Percentiles rank a stretch among this genome's conserved stretches.
phyloP scores from a whole-genome alignment of 2,797 vertebrate genomes.

The Coendou prehensilis region DNA sequence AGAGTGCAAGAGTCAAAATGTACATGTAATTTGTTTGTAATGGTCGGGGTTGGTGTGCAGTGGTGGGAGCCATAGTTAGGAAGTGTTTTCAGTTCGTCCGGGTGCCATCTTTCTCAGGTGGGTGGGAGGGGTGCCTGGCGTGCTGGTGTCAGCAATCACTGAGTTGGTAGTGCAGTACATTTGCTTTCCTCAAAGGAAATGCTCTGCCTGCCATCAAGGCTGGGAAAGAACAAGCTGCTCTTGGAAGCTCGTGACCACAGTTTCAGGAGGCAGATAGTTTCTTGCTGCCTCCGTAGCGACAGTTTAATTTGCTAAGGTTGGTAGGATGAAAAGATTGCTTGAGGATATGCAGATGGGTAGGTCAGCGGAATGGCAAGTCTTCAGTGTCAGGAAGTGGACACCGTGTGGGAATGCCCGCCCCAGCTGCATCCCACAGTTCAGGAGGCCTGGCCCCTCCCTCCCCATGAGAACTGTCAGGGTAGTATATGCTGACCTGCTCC shows the following conservation, averaged over 20 bases:
- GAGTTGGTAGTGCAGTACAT: not conserved
- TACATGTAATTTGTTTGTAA: not conserved
- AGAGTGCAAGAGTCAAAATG: not conserved
- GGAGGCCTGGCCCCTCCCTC: not conserved
- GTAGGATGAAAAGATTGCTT: conserved; percentile 66
- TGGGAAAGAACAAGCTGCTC: conserved; percentile 35
- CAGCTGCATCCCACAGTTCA: not conserved
- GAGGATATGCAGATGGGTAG: conserved; percentile 35
- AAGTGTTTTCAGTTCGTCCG: not conserved
- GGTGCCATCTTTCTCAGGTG: not conserved
- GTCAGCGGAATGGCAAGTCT: conserved; percentile 50
- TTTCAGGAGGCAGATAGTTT: conserved; percentile 46
- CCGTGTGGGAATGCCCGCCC: not conserved
- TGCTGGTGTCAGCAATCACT: not conserved
- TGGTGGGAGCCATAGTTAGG: not conserved
- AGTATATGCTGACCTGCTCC: conserved; percentile 20
- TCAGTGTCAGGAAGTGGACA: conserved; percentile 15
- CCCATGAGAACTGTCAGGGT: not conserved
- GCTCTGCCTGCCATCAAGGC: not conserved
- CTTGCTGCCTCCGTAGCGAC: conserved; percentile 51
- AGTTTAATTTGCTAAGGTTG: conserved; percentile 67
- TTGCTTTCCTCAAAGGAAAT: conserved; percentile 48
- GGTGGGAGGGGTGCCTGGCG: no score
- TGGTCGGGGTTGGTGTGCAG: not conserved
- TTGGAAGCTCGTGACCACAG: not conserved